phyloP scores from a whole-genome alignment of 2,888 invertebrate species.

The Meandrusa payeni region DNA sequence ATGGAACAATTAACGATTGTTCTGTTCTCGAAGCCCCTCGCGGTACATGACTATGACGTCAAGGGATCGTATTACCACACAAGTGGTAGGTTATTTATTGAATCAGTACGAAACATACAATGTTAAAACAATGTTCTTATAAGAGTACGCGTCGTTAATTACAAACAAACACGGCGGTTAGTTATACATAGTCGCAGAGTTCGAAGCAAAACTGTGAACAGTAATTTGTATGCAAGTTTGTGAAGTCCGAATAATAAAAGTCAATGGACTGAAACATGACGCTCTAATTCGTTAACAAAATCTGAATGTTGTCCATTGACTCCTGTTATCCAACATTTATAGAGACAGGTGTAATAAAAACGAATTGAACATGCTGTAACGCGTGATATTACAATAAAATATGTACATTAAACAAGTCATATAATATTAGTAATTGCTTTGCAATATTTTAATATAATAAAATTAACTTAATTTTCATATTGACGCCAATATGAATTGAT shows the following conservation, averaged over 20 bases:
- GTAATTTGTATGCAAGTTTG: conserved; percentile 13
- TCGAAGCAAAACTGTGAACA: conserved; percentile 21
- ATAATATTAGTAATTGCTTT: too few species aligned
- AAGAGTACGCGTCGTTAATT: conserved; percentile 70
- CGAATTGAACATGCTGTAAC: neutral
- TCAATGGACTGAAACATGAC: conserved; percentile 33
- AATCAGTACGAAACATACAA: conserved; percentile 34
- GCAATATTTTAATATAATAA: too few species aligned
- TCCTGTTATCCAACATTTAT: conserved; percentile 28
- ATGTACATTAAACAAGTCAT: neutral
- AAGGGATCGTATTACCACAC: conserved; percentile 54
- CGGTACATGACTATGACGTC: conserved; percentile 38
- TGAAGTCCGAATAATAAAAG: conserved; percentile 29
- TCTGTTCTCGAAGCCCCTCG: conserved; percentile 36
- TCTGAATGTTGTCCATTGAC: conserved; percentile 27
- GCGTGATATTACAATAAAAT: neutral
- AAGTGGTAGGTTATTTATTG: conserved; percentile 64
- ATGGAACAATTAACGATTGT: conserved; percentile 43
- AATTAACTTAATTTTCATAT: too few species aligned
- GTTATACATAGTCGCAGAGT: conserved; percentile 42
- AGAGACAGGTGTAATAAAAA: conserved; percentile 5
- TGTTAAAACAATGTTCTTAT: conserved; percentile 61
- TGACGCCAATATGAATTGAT: too few species aligned
- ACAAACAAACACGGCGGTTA: conserved; percentile 64
- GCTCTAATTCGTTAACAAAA: conserved; percentile 28